Evolutionary conservation across 2,888 invertebrate species (phyloP).

Genomic region (Melipona bicolor): DNA sequence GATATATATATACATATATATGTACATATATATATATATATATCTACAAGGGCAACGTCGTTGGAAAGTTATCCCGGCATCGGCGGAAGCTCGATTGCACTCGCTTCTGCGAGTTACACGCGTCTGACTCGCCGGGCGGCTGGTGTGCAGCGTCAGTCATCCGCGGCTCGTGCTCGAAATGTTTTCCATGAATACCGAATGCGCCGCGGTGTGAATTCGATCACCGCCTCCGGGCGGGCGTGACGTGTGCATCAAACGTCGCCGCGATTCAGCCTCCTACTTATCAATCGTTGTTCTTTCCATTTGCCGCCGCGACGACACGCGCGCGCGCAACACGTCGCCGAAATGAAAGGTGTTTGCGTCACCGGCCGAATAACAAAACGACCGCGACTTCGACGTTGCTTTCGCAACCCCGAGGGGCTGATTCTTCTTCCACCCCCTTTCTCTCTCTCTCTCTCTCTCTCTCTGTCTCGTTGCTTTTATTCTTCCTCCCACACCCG

Average conservation of each 20-base stretch:
- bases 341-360: conserved; percentile 33
- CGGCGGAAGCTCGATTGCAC: conserved; percentile 58
- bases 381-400: conserved; percentile 21
- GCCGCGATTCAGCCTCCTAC: conserved; percentile 39
- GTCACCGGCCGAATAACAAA: conserved; percentile 13
- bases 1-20: too few relatives aligned
- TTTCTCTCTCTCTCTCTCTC: too few relatives aligned
- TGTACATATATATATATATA: too few relatives aligned
- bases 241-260: conserved; percentile 50
- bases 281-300: conserved; percentile 53
- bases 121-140: neutral
- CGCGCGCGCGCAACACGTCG: conserved; percentile 1
- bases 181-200: conserved; percentile 77
- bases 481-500: too few relatives aligned
- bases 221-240: conserved; percentile 24
- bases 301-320: conserved; percentile 21
- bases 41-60: conserved; percentile 5
- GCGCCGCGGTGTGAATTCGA: conserved; percentile 66
- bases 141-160: conserved; percentile 23
- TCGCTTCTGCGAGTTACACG: conserved; percentile 57
- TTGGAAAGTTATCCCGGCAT: conserved; percentile 57
- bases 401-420: conserved; percentile 7
- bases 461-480: neutral
- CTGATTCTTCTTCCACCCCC: neutral
- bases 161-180: conserved; percentile 54